These are phyloP conservation scores for Octodon degus DNA, from an alignment of 2,113 vertebrate genomes.

Conservation along the genomic window DNA sequence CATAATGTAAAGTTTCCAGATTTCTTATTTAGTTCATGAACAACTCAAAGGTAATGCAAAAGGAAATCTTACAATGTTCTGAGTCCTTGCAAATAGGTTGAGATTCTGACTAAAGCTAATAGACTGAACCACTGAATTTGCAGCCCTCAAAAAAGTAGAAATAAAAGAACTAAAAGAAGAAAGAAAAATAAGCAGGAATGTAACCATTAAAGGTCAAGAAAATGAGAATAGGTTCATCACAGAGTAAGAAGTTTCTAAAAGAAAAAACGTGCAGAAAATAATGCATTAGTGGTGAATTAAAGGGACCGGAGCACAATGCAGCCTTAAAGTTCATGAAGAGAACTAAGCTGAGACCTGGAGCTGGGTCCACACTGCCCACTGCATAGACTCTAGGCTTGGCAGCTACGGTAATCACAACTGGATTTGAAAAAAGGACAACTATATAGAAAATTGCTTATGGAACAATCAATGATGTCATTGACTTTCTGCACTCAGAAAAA, in stretches of 20 bases:
- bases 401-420: not conserved
- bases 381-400: not conserved
- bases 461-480: not conserved
- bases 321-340: not conserved
- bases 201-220: not conserved
- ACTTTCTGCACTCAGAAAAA: not conserved
- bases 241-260: not conserved
- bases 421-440: not conserved
- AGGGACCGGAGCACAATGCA: accelerated
- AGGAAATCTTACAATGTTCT: not conserved
- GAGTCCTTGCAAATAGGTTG: not conserved
- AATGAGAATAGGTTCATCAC: not conserved
- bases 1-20: not conserved
- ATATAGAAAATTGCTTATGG: not conserved
- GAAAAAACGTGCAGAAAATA: not conserved
- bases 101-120: not conserved
- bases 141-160: not conserved
- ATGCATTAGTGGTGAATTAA: not conserved
- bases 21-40: constrained; percentile 14
- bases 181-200: not conserved
- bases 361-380: not conserved
- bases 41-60: not conserved
- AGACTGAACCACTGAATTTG: not conserved
- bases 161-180: not conserved
- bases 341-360: not conserved